Evolutionary conservation across 2,797 vertebrate species (phyloP), one percentile per base, ranked within the genome.

Genomic region (Crenuchus spilurus): DNA sequence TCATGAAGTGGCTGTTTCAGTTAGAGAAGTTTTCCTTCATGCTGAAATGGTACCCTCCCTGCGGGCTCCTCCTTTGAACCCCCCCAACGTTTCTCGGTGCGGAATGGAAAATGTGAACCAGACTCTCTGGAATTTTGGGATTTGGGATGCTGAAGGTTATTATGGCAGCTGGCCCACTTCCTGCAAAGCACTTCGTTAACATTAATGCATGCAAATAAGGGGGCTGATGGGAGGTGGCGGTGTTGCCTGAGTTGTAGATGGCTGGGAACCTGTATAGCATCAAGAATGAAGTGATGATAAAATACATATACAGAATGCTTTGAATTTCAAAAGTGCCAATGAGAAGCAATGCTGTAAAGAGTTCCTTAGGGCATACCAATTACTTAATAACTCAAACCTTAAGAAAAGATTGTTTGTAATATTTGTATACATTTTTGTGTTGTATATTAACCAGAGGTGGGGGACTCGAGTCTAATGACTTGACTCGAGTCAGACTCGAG

Each of bases 91-190:
- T 8, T 18, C 65, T 63, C 68, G 24, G 30, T 14, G 37, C 30
- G 70, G 68, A 77, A 77, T 74, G 28, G 54, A 72, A 80, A 85
- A 86, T 82, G 57, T 28, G 65, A 85, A 84, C 74, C 82, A 86
- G 80, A 86, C 76, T 44, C 65, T 65, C n/a, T n/a, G n/a, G 55
- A 74, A 75, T 71, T 75, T 71, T 41, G 42, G 68, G 60, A 69
- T 77, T 75, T 58, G 22, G 70, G 66, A 79, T 64, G n/a, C 74
- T 71, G 54, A 73, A 55, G 78, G 79, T 71, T 66, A 77, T 80
- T 80, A 66, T 80, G 75, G 77, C 72, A 82, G 62, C 60, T 55
- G 22, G 41, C 55, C 57, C 51, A 57, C 71, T 78, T 82, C 82
- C 80, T 81, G 72, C 54, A 58, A 75, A 22, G 44, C 28, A 9